These are phyloP conservation scores for Zaprionus camerounensis DNA, from an alignment of 1,140 invertebrate species.

Conservation along the genomic window DNA sequence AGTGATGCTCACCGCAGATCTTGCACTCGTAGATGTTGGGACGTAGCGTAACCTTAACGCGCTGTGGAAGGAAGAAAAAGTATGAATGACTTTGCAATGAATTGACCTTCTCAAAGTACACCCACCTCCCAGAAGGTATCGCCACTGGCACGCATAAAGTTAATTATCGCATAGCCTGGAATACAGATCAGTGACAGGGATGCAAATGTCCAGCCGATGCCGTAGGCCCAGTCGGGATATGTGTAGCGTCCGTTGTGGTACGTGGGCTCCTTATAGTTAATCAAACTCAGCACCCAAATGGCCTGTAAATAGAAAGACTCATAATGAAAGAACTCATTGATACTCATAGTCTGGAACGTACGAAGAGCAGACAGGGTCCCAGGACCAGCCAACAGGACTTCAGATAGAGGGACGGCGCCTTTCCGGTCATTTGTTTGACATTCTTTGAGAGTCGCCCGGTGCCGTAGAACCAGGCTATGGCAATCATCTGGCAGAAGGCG, in stretches of 20 bases:
- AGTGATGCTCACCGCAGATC: slow-evolving; percentile 85
- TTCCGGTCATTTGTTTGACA: slow-evolving; percentile 94
- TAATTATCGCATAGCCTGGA: slow-evolving; percentile 91
- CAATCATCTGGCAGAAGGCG: slow-evolving; percentile 96
- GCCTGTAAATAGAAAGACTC: slow-evolving; percentile 85
- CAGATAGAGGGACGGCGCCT: slow-evolving; percentile 91
- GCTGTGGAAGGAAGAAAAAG: slow-evolving; percentile 79
- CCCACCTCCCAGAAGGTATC: slow-evolving; percentile 89
- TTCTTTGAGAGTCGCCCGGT: slow-evolving; percentile 91
- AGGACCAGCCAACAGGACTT: slow-evolving; percentile 93
- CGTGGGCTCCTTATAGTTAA: slow-evolving; percentile 93
- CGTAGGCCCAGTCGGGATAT: slow-evolving; percentile 94
- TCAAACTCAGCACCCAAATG: slow-evolving; percentile 94
- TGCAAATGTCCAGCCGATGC: slow-evolving; percentile 94
- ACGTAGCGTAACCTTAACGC: slow-evolving; percentile 85
- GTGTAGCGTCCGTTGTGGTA: slow-evolving; percentile 91
- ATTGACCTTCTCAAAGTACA: background rate
- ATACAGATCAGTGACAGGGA: slow-evolving; percentile 93
- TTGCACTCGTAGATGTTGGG: slow-evolving; percentile 87
- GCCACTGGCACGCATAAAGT: slow-evolving; percentile 89
- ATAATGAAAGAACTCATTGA: background rate
- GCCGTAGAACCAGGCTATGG: slow-evolving; percentile 96
- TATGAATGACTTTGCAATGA: background rate
- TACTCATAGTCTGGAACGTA: slow-evolving; percentile 84
- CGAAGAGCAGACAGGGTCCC: slow-evolving; percentile 92